Conservation (phyloP, 2,888 invertebrate species). For the Lamproptera curius region DNA sequence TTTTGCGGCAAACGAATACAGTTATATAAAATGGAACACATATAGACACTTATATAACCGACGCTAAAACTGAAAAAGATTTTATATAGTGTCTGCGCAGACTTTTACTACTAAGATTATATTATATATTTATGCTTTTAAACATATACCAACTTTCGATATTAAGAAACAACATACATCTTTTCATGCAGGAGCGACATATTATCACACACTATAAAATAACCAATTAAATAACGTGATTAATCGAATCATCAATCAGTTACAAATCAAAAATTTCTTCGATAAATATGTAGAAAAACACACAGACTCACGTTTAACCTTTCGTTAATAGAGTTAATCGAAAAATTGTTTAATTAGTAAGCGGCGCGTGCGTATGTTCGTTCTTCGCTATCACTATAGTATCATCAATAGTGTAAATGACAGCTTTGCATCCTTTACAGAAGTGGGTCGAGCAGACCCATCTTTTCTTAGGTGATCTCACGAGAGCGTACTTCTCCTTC, state of each 20-base stretch:
- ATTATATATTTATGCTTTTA: too few species aligned
- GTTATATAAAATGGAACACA: too few species aligned
- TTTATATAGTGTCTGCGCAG: too few species aligned
- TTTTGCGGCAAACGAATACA: too few species aligned
- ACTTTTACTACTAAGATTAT: too few species aligned
- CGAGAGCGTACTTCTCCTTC: constrained; percentile 31
- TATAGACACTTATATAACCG: too few species aligned
- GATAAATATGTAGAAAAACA: not conserved
- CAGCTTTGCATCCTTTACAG: constrained; percentile 30
- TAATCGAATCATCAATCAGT: not conserved
- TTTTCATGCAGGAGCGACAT: too few species aligned
- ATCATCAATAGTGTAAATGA: constrained; percentile 32
- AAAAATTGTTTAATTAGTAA: not conserved
- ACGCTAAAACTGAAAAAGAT: too few species aligned
- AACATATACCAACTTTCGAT: too few species aligned
- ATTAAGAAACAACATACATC: too few species aligned
- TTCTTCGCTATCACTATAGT: constrained; percentile 24
- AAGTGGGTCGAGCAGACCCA: constrained; percentile 28
- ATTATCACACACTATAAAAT: too few species aligned
- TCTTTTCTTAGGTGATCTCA: constrained; percentile 18
- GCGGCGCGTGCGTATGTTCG: constrained; percentile 30
- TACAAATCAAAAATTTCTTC: not conserved
- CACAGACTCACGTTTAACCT: not conserved
- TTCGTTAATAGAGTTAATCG: not conserved
- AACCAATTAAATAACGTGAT: not conserved